Evolutionary conservation across 1,140 invertebrate genomes (phyloP), one percentile per base, ranked within the genome.

Genomic region (Lepidurus packardi): DNA sequence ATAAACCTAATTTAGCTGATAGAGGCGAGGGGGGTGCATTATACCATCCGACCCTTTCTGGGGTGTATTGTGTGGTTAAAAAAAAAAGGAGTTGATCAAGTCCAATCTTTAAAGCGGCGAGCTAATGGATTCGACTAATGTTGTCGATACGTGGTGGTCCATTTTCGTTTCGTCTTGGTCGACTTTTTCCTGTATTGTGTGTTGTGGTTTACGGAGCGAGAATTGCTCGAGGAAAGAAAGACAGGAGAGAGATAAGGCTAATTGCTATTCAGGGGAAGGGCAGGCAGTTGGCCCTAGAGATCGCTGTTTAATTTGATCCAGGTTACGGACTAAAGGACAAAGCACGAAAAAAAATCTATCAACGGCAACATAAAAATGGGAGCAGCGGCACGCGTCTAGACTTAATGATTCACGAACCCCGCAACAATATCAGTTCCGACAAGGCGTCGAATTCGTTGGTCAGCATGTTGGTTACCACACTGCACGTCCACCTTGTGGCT

Each of bases 271-370:
- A 65, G 53, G 53, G 53, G 21, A 65, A 65, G 53, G 13, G 53
- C 16, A 65, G 53, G 53, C 53, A 65, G 53, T 65, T 65, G 53
- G 53, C 53, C 53, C 53, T 65, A 65, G 53, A 65, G 53, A 65
- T 65, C 53, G 53, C 53, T 65, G n/a, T 65, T 65, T 65, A 65
- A 65, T 65, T 65, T 65, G 53, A 65, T 65, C 53, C 53, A 65
- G 53, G 53, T 65, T 65, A 65, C 53, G 21, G 53, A 65, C 53
- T 65, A 65, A 65, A 65, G 53, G 53, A 21, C 53, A 65, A 65
- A 65, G 53, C 34, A 65, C 53, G 16, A 9, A 21, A 65, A 65
- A 65, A 65, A 65, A 65, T 65, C 53, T 65, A 65, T 65, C 53
- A 65, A 65, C 53, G 21, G 53, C n/a, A 65, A 65, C 53, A 21